These are phyloP conservation scores for Tyria jacobaeae DNA, from an alignment of 2,888 invertebrate species.

Conservation along the genomic window DNA sequence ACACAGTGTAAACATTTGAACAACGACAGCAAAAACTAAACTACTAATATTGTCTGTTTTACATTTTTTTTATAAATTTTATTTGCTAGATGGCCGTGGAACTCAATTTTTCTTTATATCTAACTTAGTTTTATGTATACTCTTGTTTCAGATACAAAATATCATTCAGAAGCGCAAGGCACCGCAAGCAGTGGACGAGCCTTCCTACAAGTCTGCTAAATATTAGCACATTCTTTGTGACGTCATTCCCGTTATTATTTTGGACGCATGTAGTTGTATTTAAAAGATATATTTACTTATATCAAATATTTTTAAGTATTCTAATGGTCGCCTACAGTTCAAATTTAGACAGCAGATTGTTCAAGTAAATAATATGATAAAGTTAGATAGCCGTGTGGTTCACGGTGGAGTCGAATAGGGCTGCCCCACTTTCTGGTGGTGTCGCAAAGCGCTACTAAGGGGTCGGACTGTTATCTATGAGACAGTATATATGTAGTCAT, in stretches of 20 bases:
- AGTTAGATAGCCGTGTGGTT: too few relatives aligned
- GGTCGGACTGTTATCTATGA: too few relatives aligned
- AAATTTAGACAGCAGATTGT: neutral
- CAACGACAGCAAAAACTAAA: too few relatives aligned
- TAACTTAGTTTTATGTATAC: neutral
- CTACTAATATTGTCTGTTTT: too few relatives aligned
- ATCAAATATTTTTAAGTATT: neutral
- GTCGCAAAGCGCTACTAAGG: too few relatives aligned
- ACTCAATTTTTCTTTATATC: neutral
- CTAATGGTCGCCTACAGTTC: neutral
- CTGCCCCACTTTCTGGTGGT: too few relatives aligned
- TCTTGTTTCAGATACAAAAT: conserved; percentile 87
- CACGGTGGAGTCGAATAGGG: too few relatives aligned
- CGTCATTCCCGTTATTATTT: neutral
- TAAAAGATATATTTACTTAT: neutral
- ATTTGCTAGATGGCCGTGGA: neutral
- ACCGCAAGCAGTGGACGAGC: conserved; percentile 83
- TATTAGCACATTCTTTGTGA: conserved; percentile 73
- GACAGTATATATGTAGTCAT: too few relatives aligned
- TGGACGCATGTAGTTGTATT: neutral
- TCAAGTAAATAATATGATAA: neutral
- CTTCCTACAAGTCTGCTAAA: conserved; percentile 89
- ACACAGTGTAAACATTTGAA: too few relatives aligned
- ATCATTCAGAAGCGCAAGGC: conserved; percentile 96
- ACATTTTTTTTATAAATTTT: neutral